Evolutionary conservation across 2,113 vertebrate species (phyloP), one percentile per base, ranked within the genome.

Genomic region (Lasiurus cinereus): DNA sequence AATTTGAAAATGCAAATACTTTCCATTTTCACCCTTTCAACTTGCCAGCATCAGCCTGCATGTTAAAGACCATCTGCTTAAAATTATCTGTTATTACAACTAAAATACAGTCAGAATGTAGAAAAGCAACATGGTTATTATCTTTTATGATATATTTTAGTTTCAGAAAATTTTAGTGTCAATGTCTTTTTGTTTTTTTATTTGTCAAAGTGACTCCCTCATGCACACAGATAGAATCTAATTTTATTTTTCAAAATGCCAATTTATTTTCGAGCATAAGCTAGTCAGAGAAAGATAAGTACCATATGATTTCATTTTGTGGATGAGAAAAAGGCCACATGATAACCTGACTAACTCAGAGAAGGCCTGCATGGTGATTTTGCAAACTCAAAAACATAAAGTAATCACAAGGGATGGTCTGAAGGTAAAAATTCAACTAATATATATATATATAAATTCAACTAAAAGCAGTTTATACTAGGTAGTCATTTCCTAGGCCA

Each of bases 191-290:
- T 69, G 27, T 29, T 39, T 39, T 39, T 39, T 50, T 27, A 77
- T 74, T 7, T 73, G 21, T 46, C 43, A 76, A 73, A 79, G 77
- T 46, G 39, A 33, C 69, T 91, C 48, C 54, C 14, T 18, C 21
- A 72, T 70, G 2, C 12, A 77, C 5, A 80, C 7, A 80, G 3
- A 16, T 6, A 62, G 22, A 39, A 56, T 69, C 59, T 43, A 83
- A 78, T 52, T 67, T 87, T 67, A 80, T 94, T 92, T 78, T 95
- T 88, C 27, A 88, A 88, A 27, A 73, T 73, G 24, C 14, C 69
- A n/a, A 46, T 66, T n/a, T 94, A 83, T 87, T 87, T 94, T 56
- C 27, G 94, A 93, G 8, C 39, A 80, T 78, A 66, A 66, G 27
- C 29, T 29, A 31, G 64, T 66, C 64, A 66, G 64, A 66, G 64